Base-by-base conservation (phyloP, 2,888 invertebrate species). In the Dryobota labecula region DNA sequence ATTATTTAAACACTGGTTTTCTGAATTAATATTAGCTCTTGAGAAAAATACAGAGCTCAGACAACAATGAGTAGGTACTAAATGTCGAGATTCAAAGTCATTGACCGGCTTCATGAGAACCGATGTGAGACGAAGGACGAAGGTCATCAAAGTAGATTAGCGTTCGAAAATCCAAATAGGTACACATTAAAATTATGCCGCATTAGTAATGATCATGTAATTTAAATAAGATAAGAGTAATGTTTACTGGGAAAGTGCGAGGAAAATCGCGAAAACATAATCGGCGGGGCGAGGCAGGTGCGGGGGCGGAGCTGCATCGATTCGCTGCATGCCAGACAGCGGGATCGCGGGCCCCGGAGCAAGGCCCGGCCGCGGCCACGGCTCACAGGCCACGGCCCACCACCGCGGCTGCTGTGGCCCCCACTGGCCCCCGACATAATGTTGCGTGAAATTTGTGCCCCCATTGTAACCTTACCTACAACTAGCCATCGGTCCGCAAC, bases 391-490 rank as follows among this genome's bases (percentile, higher is more conserved):
- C 82, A 77, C 77, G 85, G 83, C 82, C 85, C 69, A 62, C 49
- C 61, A 49, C 60, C 61, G 49, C 67, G 56, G 73, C 73, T 80
- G 77, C 82, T 83, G 84, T 84, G 82, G 82, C 84, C 88, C 87
- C 86, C 80, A 78, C 78, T 73, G 36, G 83, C 73, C 68, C 67
- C 77, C 69, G 89, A 89, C 93, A 94, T 94, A 95, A 95, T 95
- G 95, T 94, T 93, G 94, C 95, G 95, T 95, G 92, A 95, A 95
- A 94, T 94, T 92, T 90, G 92, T 91, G 89, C 91, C 90, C 90
- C 92, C 86, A 92, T 94, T 94, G 93, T 93, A 93, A 92, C 92
- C 91, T 92, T 75, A 83, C 83, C 79, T 89, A 88, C 88, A 85
- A 87, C 90, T 84, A 89, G 85, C 89, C 90, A 88, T 83, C 89